Conservation (phyloP, 2,888 invertebrate genomes). For the Troides aeacus region DNA sequence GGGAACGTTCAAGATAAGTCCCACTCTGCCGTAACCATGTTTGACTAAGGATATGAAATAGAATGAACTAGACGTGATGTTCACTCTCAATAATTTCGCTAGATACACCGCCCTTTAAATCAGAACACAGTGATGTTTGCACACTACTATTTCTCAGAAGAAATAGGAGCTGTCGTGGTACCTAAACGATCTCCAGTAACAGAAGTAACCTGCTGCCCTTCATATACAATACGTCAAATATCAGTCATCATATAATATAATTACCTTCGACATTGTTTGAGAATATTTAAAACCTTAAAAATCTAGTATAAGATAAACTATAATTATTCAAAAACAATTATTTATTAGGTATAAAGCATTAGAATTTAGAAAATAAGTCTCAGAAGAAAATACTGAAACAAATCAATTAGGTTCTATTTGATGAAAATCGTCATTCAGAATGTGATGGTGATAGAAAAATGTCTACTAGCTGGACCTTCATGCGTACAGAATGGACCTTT, state of each 20-base stretch:
- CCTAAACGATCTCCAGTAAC: slow-evolving; percentile 45
- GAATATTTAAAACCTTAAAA: too few species aligned
- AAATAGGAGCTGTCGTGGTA: too few species aligned
- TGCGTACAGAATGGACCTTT: slow-evolving; percentile 41
- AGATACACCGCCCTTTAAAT: too few species aligned
- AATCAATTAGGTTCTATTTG: slow-evolving; percentile 84
- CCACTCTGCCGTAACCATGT: too few species aligned
- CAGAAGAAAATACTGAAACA: slow-evolving; percentile 95
- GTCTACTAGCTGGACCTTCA: slow-evolving; percentile 56
- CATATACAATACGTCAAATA: slow-evolving; percentile 93
- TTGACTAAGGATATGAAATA: too few species aligned
- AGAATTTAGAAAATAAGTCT: slow-evolving; percentile 91
- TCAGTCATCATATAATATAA: slow-evolving; percentile 1
- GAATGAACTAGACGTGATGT: too few species aligned
- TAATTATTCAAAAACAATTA: not conserved
- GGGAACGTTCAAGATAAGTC: too few species aligned
- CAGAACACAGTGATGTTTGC: too few species aligned
- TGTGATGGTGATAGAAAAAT: slow-evolving; percentile 47
- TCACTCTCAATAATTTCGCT: too few species aligned
- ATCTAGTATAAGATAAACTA: too few species aligned
- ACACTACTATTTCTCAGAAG: too few species aligned
- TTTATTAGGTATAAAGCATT: slow-evolving; percentile 85
- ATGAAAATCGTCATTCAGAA: slow-evolving; percentile 40
- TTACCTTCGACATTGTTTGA: not conserved
- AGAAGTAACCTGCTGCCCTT: slow-evolving; percentile 94